Percentiles rank a stretch among this genome's conserved stretches.
Evolutionary conservation across 2,888 invertebrate species (phyloP).

Genomic region (Oscheius myriophilus): DNA sequence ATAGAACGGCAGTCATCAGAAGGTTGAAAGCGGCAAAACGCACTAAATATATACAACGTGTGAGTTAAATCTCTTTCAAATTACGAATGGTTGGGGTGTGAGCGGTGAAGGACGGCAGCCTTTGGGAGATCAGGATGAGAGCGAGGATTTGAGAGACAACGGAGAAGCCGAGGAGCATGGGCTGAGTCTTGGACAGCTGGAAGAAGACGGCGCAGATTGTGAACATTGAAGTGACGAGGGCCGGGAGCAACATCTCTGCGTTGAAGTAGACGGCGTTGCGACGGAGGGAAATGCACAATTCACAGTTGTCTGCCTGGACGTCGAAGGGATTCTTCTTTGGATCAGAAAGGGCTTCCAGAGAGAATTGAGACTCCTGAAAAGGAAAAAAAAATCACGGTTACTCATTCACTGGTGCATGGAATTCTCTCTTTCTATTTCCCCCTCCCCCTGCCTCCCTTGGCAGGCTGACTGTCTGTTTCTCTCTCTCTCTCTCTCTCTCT

Average conservation of each 20-base stretch:
- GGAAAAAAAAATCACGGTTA: too few species aligned
- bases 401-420: neutral
- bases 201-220: conserved; percentile 68
- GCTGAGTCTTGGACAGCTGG: conserved; percentile 63
- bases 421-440: too few species aligned
- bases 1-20: conserved; percentile 61
- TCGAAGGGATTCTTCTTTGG: conserved; percentile 70
- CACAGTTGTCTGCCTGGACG: conserved; percentile 66
- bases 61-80: conserved; percentile 26
- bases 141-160: conserved; percentile 65
- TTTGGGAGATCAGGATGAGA: conserved; percentile 59
- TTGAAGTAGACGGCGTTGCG: conserved; percentile 67
- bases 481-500: too few species aligned
- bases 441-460: too few species aligned
- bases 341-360: conserved; percentile 65
- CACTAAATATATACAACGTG: conserved; percentile 55
- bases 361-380: conserved; percentile 66
- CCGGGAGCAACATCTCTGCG: conserved; percentile 68
- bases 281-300: conserved; percentile 63
- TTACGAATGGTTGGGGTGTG: conserved; percentile 68
- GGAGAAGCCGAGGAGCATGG: conserved; percentile 63
- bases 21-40: conserved; percentile 69
- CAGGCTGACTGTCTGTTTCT: too few species aligned
- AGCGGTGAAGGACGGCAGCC: conserved; percentile 68
- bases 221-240: conserved; percentile 63